Percentiles rank a stretch among this genome's conserved stretches.
Evolutionary conservation across 1,140 invertebrate genomes (phyloP).

Genomic region (Mizuhopecten yessoensis): DNA sequence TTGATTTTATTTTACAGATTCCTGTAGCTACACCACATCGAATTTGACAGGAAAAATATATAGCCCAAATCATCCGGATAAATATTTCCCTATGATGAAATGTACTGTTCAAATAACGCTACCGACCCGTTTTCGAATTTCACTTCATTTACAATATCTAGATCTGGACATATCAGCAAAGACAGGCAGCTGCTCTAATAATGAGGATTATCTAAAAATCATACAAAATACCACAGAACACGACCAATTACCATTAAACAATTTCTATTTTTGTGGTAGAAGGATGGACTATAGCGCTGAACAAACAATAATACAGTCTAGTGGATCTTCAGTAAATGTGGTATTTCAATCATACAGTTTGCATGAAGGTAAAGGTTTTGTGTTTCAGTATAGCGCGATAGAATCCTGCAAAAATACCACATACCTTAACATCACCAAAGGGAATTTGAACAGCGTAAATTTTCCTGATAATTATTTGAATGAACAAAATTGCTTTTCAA

Average conservation of each 20-base stretch:
- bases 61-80: neutral
- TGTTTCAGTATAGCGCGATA: constrained; percentile 56
- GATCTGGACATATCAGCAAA: neutral
- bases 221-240: neutral
- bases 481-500: constrained; percentile 64
- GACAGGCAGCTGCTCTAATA: neutral
- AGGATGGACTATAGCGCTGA: neutral
- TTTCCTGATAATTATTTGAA: constrained; percentile 66
- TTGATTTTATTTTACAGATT: neutral
- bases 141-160: neutral
- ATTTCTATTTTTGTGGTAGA: neutral
- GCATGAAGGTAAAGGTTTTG: constrained; percentile 60
- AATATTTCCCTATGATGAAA: neutral
- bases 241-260: neutral
- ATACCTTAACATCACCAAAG: constrained; percentile 24
- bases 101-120: neutral
- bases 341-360: constrained; percentile 60
- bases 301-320: neutral
- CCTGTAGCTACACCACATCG: neutral
- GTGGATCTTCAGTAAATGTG: constrained; percentile 42
- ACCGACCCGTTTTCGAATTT: neutral
- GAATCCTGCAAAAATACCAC: constrained; percentile 65
- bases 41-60: neutral
- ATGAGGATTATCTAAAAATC: neutral
- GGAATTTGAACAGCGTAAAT: constrained; percentile 57